Percentiles rank a stretch among this genome's conserved stretches.
Conservation (phyloP, 2,113 vertebrate genomes). For the Mohoua ochrocephala region DNA sequence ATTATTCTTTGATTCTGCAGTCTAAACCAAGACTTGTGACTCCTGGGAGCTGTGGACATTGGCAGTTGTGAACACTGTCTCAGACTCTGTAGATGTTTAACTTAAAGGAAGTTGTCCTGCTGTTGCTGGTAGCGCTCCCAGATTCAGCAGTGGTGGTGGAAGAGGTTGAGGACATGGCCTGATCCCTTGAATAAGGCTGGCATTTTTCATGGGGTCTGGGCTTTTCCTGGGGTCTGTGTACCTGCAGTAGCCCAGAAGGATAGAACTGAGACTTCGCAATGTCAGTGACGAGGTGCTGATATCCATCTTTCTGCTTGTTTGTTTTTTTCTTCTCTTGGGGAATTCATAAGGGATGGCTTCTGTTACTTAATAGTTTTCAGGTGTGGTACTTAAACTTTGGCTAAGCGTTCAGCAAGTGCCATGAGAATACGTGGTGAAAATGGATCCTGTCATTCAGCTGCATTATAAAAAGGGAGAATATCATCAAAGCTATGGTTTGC, state of each 20-base stretch:
- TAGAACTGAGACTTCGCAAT: neutral
- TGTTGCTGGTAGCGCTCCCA: neutral
- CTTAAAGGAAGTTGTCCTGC: neutral
- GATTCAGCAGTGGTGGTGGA: neutral
- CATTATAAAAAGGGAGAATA: neutral
- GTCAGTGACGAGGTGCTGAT: neutral
- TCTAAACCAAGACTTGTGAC: neutral
- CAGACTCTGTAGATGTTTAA: neutral
- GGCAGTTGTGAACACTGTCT: neutral
- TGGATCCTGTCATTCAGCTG: neutral
- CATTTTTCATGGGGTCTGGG: neutral
- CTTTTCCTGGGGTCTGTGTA: neutral
- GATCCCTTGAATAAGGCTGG: neutral
- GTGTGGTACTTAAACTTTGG: neutral
- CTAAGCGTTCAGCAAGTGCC: neutral
- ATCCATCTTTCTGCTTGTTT: neutral
- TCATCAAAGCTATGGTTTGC: neutral
- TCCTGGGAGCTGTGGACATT: neutral
- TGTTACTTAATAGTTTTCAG: conserved; percentile 15
- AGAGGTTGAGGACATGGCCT: neutral
- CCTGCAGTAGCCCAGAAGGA: neutral
- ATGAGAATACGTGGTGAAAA: neutral
- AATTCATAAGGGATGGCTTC: neutral
- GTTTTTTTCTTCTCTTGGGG: neutral
- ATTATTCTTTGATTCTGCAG: neutral